These are phyloP conservation scores for Drosophila subsilvestris DNA, from an alignment of 2,888 invertebrate species.

Conservation along the genomic window DNA sequence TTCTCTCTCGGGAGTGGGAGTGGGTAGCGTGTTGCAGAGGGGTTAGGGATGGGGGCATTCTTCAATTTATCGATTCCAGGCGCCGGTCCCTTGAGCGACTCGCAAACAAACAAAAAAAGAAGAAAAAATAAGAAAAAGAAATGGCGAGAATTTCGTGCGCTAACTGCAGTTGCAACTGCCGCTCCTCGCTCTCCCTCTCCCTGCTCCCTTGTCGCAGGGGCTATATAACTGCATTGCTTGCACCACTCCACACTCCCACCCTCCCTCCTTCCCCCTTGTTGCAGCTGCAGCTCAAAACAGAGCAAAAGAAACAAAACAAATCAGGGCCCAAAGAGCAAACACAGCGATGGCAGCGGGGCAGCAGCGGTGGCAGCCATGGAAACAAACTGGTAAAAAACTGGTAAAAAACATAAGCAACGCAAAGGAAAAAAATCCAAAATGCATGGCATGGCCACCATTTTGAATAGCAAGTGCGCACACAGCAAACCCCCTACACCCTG, in stretches of 20 bases:
- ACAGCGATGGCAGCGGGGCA: conserved; percentile 46
- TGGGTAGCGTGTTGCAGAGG: background rate
- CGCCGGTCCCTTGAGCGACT: conserved; percentile 16
- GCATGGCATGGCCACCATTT: conserved; percentile 78
- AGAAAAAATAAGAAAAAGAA: conserved; percentile 10
- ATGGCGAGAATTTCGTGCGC: conserved; percentile 1
- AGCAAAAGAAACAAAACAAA: conserved; percentile 56
- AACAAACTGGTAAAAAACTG: conserved; percentile 59
- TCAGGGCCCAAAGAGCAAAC: conserved; percentile 62
- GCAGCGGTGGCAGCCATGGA: conserved; percentile 61
- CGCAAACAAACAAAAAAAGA: conserved; percentile 11
- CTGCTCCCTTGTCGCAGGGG: background rate
- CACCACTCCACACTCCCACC: background rate
- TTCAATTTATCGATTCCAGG: conserved; percentile 42
- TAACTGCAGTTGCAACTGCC: conserved; percentile 43
- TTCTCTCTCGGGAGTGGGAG: background rate
- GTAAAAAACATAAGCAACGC: conserved; percentile 69
- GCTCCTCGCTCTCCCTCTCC: background rate
- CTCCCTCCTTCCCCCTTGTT: background rate
- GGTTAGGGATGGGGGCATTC: conserved; percentile 20
- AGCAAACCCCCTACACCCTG: conserved; percentile 5
- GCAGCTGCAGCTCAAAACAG: conserved; percentile 57
- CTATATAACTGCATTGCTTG: conserved; percentile 38
- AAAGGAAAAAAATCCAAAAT: conserved; percentile 61
- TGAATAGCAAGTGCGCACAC: conserved; percentile 73